Conservation (phyloP, 2,888 invertebrate species). For the Oligia latruncula region DNA sequence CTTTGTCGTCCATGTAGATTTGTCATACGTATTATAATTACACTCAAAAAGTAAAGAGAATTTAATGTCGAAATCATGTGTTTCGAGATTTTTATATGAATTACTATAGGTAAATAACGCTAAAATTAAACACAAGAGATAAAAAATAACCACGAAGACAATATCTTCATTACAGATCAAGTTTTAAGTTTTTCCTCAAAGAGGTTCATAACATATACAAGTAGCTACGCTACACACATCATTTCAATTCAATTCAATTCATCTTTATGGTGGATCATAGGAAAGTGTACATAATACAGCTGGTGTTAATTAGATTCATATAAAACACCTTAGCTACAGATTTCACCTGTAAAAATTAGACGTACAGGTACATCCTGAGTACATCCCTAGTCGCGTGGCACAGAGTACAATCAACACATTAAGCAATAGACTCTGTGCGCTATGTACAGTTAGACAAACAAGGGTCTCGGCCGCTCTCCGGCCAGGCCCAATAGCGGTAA, state of each 20-base stretch:
- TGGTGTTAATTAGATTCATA: not conserved
- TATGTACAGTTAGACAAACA: slow-evolving; percentile 76
- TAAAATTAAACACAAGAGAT: not conserved
- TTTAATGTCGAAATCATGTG: not conserved
- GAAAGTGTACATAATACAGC: no score
- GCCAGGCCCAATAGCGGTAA: slow-evolving; percentile 78
- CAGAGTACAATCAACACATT: slow-evolving; percentile 59
- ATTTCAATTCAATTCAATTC: no score
- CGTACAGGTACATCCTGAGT: not conserved
- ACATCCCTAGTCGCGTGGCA: slow-evolving; percentile 17
- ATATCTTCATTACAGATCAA: not conserved
- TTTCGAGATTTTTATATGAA: not conserved
- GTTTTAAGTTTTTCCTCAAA: not conserved
- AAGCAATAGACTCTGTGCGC: slow-evolving; percentile 61
- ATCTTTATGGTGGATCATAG: no score
- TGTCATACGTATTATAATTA: slow-evolving; percentile 9
- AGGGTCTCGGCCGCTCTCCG: slow-evolving; percentile 55
- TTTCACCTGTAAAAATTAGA: not conserved
- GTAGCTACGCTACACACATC: not conserved
- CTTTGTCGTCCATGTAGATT: slow-evolving; percentile 15
- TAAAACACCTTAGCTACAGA: not conserved
- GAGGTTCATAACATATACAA: not conserved
- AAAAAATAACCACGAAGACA: not conserved
- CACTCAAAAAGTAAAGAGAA: not conserved
- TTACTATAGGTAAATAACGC: not conserved